These are phyloP conservation scores for Hucho hucho DNA, from an alignment of 2,113 vertebrate species.

Conservation along the genomic window DNA sequence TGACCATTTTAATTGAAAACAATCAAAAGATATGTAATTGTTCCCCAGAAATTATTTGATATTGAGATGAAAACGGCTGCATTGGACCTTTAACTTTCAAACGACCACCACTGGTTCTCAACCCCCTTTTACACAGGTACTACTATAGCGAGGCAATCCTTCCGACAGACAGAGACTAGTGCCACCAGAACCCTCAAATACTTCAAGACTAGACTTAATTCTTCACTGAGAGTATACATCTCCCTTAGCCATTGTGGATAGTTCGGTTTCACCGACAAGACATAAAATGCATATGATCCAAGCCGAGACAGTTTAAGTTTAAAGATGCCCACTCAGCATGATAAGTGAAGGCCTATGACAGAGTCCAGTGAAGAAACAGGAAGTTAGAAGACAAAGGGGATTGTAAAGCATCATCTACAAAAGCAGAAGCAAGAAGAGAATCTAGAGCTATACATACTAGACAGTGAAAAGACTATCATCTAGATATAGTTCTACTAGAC, in stretches of 20 bases:
- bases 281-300: background rate
- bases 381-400: background rate
- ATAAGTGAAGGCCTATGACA: background rate
- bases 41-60: no score
- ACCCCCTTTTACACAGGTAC: no score
- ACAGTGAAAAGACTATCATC: slow-evolving; percentile 40
- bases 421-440: slow-evolving; percentile 34
- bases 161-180: background rate
- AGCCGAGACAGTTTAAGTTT: background rate
- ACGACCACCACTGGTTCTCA: no score
- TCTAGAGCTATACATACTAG: slow-evolving; percentile 57
- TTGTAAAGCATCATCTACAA: slow-evolving; percentile 31
- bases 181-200: background rate
- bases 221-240: background rate
- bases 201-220: no score
- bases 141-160: no score
- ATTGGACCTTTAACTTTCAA: no score
- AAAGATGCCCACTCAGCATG: background rate
- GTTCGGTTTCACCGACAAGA: background rate
- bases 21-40: no score
- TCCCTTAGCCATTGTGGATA: background rate
- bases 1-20: no score
- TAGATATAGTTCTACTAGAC: slow-evolving; percentile 40
- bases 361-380: background rate
- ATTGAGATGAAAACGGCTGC: no score